Evolutionary conservation across 2,797 vertebrate genomes (phyloP).

Genomic region (Alcedo quadribrachys): DNA sequence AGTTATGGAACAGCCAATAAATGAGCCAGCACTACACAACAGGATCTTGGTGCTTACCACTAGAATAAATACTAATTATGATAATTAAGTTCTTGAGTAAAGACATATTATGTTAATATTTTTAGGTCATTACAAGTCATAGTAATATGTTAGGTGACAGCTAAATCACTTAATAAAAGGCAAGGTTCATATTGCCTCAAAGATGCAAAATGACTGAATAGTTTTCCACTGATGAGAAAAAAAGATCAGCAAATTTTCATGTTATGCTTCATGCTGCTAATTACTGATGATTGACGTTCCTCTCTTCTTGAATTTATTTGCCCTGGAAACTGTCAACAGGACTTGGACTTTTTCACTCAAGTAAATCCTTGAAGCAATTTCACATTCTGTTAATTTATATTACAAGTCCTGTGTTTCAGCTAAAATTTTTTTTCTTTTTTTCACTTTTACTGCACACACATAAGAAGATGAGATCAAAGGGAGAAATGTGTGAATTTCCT

Average conservation of each 20-base stretch:
- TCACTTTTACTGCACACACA: not conserved
- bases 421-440: not conserved
- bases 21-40: not conserved
- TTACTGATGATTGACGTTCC: not conserved
- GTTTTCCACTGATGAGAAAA: not conserved
- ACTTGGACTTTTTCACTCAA: not conserved
- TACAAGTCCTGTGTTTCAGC: not conserved
- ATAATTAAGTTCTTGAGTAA: not conserved
- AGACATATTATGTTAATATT: not conserved
- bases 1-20: not conserved
- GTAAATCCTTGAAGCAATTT: not conserved
- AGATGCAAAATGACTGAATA: not conserved
- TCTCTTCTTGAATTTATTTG: not conserved
- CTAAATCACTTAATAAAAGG: not conserved
- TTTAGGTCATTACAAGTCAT: not conserved
- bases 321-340: not conserved
- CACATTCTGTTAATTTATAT: not conserved
- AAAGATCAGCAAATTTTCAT: not conserved
- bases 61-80: not conserved
- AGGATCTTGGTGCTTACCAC: not conserved
- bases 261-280: not conserved
- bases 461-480: not conserved
- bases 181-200: not conserved
- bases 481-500: not conserved
- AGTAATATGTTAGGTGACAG: not conserved